Percentiles rank a stretch among this genome's conserved stretches.
Evolutionary conservation across 2,113 vertebrate species (phyloP).

Genomic region (Hemicordylus capensis): DNA sequence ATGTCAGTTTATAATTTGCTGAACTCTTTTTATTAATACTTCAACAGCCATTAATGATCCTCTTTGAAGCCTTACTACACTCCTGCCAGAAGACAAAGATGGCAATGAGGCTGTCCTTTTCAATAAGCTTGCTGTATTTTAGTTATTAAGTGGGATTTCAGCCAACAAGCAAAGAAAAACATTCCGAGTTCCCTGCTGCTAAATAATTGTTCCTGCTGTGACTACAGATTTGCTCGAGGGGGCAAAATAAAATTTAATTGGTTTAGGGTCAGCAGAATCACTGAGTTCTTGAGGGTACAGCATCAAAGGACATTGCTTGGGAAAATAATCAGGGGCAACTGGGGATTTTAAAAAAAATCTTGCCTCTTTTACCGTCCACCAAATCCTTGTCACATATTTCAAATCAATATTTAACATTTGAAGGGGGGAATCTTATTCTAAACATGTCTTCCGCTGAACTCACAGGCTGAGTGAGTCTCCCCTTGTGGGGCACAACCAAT

Average conservation of each 20-base stretch:
- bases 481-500: not conserved
- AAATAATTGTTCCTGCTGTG: slow-evolving; percentile 32
- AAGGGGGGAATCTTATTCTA: not conserved
- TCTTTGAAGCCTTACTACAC: slow-evolving; percentile 10
- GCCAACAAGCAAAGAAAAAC: not conserved
- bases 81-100: not conserved
- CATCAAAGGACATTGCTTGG: not conserved
- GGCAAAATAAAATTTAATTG: slow-evolving; percentile 31
- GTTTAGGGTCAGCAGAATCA: slow-evolving; percentile 22
- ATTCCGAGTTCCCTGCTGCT: not conserved
- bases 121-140: slow-evolving; percentile 5
- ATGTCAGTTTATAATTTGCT: not conserved
- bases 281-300: not conserved
- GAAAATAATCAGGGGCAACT: not conserved
- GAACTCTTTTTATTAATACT: not conserved
- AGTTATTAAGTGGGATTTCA: slow-evolving; percentile 19
- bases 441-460: not conserved
- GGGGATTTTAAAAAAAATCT: not conserved
- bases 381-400: not conserved
- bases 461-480: not conserved
- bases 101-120: not conserved
- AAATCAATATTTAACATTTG: not conserved
- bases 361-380: not conserved
- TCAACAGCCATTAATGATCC: not conserved
- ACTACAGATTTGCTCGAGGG: slow-evolving; percentile 1